Conservation (phyloP, 2,113 vertebrate species). For the Trogon surrucura region DNA sequence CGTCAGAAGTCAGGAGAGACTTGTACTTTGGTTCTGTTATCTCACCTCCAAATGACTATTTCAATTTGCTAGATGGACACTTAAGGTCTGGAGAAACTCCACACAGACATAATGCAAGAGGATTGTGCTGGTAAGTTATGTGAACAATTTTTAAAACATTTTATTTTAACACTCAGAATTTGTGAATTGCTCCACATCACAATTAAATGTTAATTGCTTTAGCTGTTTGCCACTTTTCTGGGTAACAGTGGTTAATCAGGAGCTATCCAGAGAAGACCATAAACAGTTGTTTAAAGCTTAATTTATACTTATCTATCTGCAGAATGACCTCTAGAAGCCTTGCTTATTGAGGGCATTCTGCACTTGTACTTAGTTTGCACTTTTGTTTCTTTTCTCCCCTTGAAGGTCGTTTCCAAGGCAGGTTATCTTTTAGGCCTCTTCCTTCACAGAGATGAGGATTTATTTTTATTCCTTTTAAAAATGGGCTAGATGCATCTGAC, state of each 20-base stretch:
- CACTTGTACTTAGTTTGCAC: background rate
- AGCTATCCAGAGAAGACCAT: background rate
- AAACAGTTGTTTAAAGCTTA: background rate
- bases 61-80: background rate
- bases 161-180: background rate
- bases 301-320: background rate
- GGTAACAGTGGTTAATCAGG: background rate
- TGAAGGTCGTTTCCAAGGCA: background rate
- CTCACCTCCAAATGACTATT: background rate
- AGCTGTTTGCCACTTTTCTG: background rate
- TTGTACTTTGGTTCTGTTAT: background rate
- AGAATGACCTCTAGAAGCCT: background rate
- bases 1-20: background rate
- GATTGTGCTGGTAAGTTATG: background rate
- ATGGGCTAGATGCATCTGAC: background rate
- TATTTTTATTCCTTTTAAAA: conserved; percentile 26
- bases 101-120: background rate
- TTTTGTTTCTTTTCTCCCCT: background rate
- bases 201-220: background rate
- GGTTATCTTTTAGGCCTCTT: background rate
- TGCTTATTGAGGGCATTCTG: background rate
- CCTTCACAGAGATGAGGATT: background rate
- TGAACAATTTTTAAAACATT: background rate
- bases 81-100: background rate
- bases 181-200: background rate